Evolutionary conservation across 2,888 invertebrate species (phyloP), one percentile per base, ranked within the genome.

Genomic region (Diaperis boleti): DNA sequence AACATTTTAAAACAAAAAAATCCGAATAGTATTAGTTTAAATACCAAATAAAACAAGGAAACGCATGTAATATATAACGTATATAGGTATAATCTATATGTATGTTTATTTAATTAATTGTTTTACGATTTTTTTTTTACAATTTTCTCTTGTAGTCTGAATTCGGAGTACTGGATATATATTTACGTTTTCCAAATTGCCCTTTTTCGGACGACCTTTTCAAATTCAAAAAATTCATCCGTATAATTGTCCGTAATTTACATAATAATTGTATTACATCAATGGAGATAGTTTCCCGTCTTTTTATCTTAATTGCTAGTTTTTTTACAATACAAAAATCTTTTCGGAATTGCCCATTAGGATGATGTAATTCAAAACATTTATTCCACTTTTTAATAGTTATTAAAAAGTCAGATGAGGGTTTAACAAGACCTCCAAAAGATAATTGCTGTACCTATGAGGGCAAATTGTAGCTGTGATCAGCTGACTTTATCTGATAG

Each of bases 371-470:
- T 50, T 50, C n/a, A 50, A 37, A 50, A 17, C 11, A 50, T 17
- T 4, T 35, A 8, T 37, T 50, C 50, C 50, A 50, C 22, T 50
- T 50, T 14, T 33, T 22, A 1, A 45, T 11, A 2, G 4, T 45
- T 3, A 26, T 10, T 14, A 26, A 45, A 13, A 13, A 45, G 5
- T 20, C 26, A 2, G 7, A 1, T 1, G 22, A 7, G 2, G 45
- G 45, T 45, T 45, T 45, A 10, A 45, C 26, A 26, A 45, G 29
- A 7, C 45, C 45, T 10, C 45, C 45, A 26, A 8, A 45, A 3
- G 45, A 45, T 26, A 45, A 26, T 26, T 45, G 45, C 17, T 45
- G 45, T 6, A 45, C 26, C 45, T 13, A 45, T 8, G 45, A 22
- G 10, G 29, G 45, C 1, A 45, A 4, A 8, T 10, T 45, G 15